Conservation (phyloP, 2,888 invertebrate genomes). For the Zygogramma bicolorata region DNA sequence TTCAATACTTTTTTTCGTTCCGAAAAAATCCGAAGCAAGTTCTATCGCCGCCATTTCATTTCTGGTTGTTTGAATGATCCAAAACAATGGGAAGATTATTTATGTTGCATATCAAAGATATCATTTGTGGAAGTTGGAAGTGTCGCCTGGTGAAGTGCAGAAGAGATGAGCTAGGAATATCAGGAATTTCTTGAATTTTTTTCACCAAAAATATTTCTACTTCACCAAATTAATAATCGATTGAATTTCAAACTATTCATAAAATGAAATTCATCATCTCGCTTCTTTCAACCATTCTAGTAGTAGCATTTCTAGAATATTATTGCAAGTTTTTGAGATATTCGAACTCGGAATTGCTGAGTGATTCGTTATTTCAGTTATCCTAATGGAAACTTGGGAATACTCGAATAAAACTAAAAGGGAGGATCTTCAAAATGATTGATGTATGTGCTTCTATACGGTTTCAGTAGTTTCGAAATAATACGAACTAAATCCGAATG, state of each 20-base stretch:
- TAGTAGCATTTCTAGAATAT: neutral
- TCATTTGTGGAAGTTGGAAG: too few species aligned
- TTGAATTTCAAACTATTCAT: neutral
- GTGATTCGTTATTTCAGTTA: neutral
- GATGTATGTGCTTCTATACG: neutral
- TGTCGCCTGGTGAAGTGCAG: too few species aligned
- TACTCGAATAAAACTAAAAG: neutral
- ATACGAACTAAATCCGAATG: neutral
- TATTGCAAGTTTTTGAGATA: neutral
- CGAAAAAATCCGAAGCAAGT: too few species aligned
- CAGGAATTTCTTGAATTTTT: too few species aligned
- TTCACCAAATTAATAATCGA: neutral
- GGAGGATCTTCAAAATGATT: neutral
- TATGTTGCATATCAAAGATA: too few species aligned
- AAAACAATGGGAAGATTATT: too few species aligned
- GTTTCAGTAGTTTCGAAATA: neutral
- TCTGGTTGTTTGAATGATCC: too few species aligned
- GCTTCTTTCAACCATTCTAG: neutral
- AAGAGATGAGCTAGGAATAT: too few species aligned
- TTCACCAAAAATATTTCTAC: too few species aligned
- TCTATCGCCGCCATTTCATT: too few species aligned
- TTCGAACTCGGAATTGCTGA: neutral
- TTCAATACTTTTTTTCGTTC: too few species aligned
- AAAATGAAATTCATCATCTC: neutral
- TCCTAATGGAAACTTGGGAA: constrained; percentile 8